Evolutionary conservation across 1,140 invertebrate species (phyloP).

Genomic region (Dolichoris vasculosae): DNA sequence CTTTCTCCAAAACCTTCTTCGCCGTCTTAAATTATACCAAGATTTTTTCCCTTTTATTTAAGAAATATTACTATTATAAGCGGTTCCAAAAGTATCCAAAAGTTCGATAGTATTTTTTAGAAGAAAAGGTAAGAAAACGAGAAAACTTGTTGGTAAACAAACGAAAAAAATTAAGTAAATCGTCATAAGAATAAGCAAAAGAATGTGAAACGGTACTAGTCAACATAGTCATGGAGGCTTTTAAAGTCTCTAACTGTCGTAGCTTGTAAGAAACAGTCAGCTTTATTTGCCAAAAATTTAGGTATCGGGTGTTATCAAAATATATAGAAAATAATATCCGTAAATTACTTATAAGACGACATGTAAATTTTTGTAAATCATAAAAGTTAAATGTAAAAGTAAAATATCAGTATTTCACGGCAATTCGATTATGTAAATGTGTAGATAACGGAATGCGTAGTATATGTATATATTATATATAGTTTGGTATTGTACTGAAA

Average conservation of each 20-base stretch:
- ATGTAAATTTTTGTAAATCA: conserved; percentile 59
- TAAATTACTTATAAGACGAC: not conserved
- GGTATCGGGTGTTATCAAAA: not conserved
- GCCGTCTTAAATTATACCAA: no score
- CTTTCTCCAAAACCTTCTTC: no score
- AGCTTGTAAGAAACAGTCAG: conserved; percentile 33
- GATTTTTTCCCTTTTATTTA: no score
- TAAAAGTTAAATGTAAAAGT: not conserved
- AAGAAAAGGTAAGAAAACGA: not conserved
- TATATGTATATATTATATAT: conserved; percentile 22
- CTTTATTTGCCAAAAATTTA: conserved; percentile 52
- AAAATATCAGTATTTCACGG: conserved; percentile 44
- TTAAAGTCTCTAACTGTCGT: conserved; percentile 7
- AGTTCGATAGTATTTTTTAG: not conserved
- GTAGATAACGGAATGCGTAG: conserved; percentile 53
- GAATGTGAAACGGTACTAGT: conserved; percentile 35
- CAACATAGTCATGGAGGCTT: conserved; percentile 37
- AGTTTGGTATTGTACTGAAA: not conserved
- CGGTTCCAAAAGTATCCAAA: not conserved
- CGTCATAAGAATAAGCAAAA: not conserved
- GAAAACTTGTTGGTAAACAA: not conserved
- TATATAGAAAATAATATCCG: conserved; percentile 10
- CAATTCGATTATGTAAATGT: conserved; percentile 56
- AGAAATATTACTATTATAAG: not conserved
- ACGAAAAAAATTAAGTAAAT: not conserved